These are phyloP conservation scores for Trachelus stipa DNA, from an alignment of 2,888 invertebrate species.

Conservation along the genomic window DNA sequence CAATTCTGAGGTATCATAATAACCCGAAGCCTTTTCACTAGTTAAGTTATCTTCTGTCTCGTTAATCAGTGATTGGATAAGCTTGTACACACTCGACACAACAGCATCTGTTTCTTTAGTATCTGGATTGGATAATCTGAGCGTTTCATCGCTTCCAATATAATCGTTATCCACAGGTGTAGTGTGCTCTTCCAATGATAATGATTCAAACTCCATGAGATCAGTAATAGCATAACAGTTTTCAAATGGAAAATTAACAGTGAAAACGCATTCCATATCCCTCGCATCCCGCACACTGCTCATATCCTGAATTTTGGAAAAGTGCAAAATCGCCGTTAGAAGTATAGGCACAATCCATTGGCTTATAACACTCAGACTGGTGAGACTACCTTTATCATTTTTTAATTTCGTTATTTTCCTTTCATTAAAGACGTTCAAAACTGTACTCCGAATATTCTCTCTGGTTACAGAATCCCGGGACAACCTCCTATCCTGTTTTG, in stretches of 20 bases:
- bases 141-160: constrained; percentile 29
- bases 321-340: constrained; percentile 40
- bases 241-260: constrained; percentile 48
- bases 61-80: constrained; percentile 41
- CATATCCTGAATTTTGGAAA: constrained; percentile 35
- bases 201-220: neutral
- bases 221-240: constrained; percentile 31
- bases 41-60: constrained; percentile 1
- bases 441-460: constrained; percentile 3
- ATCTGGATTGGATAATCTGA: constrained; percentile 26
- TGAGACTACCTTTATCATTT: constrained; percentile 27
- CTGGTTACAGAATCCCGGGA: neutral
- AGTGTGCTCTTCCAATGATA: too few species aligned
- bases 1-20: constrained; percentile 21
- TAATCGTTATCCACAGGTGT: constrained; percentile 28
- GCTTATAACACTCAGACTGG: constrained; percentile 37
- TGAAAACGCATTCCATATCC: constrained; percentile 40
- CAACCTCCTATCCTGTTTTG: too few species aligned
- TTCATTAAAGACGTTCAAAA: constrained; percentile 10
- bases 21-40: constrained; percentile 5
- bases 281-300: constrained; percentile 21
- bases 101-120: constrained; percentile 38
- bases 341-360: constrained; percentile 59
- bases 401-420: constrained; percentile 4
- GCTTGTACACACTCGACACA: constrained; percentile 45